Conservation (phyloP, 1,140 invertebrate genomes). For the Drosophila lini region DNA sequence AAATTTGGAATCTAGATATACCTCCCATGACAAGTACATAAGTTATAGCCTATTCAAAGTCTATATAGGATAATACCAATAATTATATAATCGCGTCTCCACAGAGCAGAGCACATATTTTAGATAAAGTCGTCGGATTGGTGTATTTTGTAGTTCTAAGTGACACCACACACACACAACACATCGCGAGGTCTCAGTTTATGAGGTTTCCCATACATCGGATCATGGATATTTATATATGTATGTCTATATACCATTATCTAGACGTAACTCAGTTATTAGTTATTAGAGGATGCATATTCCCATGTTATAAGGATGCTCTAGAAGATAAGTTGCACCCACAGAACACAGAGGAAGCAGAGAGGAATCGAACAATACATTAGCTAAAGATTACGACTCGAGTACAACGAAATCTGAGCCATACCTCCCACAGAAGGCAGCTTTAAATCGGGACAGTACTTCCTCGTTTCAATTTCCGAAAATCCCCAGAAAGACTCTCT, state of each 20-base stretch:
- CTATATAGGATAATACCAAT: constrained; percentile 59
- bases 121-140: constrained; percentile 68
- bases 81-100: constrained; percentile 47
- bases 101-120: constrained; percentile 59
- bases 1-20: constrained; percentile 83
- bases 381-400: constrained; percentile 23
- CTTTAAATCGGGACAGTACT: constrained; percentile 44
- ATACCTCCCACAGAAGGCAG: constrained; percentile 32
- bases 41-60: constrained; percentile 73
- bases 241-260: constrained; percentile 49
- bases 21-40: constrained; percentile 71
- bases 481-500: constrained; percentile 11
- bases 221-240: constrained; percentile 63
- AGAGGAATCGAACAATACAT: constrained; percentile 37
- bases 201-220: constrained; percentile 67
- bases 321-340: constrained; percentile 35
- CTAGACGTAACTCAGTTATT: constrained; percentile 43
- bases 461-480: constrained; percentile 3
- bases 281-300: constrained; percentile 35
- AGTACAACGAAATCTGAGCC: constrained; percentile 70
- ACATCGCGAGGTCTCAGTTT: constrained; percentile 69
- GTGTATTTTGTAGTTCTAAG: constrained; percentile 66
- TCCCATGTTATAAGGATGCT: constrained; percentile 43
- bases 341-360: constrained; percentile 1
- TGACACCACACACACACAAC: constrained; percentile 11